Evolutionary conservation across 2,797 vertebrate species (phyloP).

Genomic region (Martes flavigula): DNA sequence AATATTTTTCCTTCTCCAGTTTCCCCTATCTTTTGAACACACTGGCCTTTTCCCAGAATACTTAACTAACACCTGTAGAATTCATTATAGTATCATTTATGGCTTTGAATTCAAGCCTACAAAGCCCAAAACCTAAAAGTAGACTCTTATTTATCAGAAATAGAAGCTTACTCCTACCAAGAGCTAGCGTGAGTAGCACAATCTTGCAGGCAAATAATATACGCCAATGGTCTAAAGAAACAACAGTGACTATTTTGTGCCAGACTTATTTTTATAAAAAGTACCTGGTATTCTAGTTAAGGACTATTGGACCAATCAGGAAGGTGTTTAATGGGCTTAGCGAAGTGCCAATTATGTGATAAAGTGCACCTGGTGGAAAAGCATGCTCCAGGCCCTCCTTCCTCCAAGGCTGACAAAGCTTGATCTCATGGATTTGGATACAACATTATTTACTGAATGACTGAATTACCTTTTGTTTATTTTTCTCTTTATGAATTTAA

Average conservation of each 20-base stretch:
- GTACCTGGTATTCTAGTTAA: slow-evolving; percentile 14
- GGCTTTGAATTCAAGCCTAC: slow-evolving; percentile 20
- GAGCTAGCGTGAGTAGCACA: neutral
- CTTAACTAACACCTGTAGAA: slow-evolving; percentile 36
- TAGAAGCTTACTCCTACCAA: neutral
- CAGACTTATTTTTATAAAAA: neutral
- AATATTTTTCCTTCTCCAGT: slow-evolving; percentile 23
- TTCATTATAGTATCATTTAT: slow-evolving; percentile 38
- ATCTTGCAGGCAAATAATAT: neutral
- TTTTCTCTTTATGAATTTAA: neutral
- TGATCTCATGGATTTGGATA: neutral
- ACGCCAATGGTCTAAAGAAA: neutral
- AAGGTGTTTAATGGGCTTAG: neutral
- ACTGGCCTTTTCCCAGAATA: slow-evolving; percentile 5
- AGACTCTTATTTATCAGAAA: slow-evolving; percentile 18
- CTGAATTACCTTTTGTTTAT: neutral
- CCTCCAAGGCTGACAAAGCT: neutral
- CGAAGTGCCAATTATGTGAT: neutral
- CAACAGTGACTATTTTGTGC: neutral
- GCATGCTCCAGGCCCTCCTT: neutral
- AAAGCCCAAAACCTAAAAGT: neutral
- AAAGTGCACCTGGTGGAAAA: neutral
- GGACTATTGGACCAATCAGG: neutral
- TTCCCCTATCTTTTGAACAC: slow-evolving; percentile 42
- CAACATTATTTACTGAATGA: neutral